Conservation (phyloP, 1,140 invertebrate genomes). For the Drosophila melanogaster region DNA sequence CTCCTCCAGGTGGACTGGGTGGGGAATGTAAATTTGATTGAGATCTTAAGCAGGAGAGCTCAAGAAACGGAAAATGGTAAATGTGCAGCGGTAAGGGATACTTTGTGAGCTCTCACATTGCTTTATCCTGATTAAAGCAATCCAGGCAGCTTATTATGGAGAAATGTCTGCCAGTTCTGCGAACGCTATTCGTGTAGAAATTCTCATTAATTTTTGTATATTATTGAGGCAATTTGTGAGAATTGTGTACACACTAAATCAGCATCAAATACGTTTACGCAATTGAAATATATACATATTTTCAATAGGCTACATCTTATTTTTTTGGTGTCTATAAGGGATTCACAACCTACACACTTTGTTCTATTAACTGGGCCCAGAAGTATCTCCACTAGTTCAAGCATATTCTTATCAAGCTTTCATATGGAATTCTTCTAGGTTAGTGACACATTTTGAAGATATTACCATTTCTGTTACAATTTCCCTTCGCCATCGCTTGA, state of each 20-base stretch:
- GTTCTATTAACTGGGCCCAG: too few relatives aligned
- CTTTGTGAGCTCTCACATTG: conserved; percentile 19
- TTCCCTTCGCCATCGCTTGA: background rate
- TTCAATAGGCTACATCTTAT: too few relatives aligned
- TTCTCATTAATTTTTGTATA: background rate
- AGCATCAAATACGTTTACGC: background rate
- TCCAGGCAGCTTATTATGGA: background rate
- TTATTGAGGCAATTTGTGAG: background rate
- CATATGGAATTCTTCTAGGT: too few relatives aligned
- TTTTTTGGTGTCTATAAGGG: too few relatives aligned
- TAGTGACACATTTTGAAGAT: too few relatives aligned
- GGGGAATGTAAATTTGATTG: conserved; percentile 47
- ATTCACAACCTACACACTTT: too few relatives aligned
- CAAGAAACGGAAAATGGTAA: conserved; percentile 21
- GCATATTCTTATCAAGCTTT: too few relatives aligned
- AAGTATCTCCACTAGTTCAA: too few relatives aligned
- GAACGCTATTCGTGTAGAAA: too few relatives aligned
- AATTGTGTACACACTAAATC: background rate
- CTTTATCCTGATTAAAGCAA: conserved; percentile 28
- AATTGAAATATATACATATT: too few relatives aligned
- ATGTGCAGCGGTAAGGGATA: conserved; percentile 27
- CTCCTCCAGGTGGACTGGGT: conserved; percentile 20
- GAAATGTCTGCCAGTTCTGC: background rate
- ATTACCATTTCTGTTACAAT: background rate
- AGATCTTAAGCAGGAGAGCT: conserved; percentile 34